Conservation (phyloP, 2,888 invertebrate species). For the Chromoteleia sp. region DNA sequence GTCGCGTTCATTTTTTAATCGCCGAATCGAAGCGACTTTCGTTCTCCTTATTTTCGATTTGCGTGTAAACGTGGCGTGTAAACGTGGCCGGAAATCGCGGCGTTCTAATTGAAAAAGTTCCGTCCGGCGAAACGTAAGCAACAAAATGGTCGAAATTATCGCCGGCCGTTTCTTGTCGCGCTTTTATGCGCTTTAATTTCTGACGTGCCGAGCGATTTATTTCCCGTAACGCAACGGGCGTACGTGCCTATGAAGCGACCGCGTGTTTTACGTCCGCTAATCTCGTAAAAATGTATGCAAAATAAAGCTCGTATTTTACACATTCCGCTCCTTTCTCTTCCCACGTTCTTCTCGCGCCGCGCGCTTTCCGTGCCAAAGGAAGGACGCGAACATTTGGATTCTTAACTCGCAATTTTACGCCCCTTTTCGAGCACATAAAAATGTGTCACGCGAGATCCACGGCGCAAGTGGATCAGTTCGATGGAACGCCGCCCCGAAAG, state of each 20-base stretch:
- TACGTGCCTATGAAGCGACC: slow-evolving; percentile 78
- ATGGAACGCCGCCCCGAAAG: slow-evolving; percentile 35
- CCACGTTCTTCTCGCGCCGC: slow-evolving; percentile 37
- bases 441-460: slow-evolving; percentile 43
- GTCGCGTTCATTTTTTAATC: not conserved
- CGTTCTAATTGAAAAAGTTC: slow-evolving; percentile 26
- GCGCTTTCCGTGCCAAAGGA: slow-evolving; percentile 50
- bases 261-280: slow-evolving; percentile 80
- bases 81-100: not conserved
- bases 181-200: slow-evolving; percentile 81
- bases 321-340: slow-evolving; percentile 27
- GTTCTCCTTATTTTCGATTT: not conserved
- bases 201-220: slow-evolving; percentile 78
- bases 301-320: slow-evolving; percentile 78
- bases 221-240: slow-evolving; percentile 71
- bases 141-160: slow-evolving; percentile 47
- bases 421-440: slow-evolving; percentile 54
- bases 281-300: slow-evolving; percentile 82
- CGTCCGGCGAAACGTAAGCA: slow-evolving; percentile 3
- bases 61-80: not conserved
- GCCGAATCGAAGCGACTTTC: not conserved
- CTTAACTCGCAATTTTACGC: slow-evolving; percentile 57
- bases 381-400: slow-evolving; percentile 55
- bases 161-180: slow-evolving; percentile 44
- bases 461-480: slow-evolving; percentile 44